Base-by-base conservation (phyloP, 2,797 vertebrate species). In the Semotilus atromaculatus region DNA sequence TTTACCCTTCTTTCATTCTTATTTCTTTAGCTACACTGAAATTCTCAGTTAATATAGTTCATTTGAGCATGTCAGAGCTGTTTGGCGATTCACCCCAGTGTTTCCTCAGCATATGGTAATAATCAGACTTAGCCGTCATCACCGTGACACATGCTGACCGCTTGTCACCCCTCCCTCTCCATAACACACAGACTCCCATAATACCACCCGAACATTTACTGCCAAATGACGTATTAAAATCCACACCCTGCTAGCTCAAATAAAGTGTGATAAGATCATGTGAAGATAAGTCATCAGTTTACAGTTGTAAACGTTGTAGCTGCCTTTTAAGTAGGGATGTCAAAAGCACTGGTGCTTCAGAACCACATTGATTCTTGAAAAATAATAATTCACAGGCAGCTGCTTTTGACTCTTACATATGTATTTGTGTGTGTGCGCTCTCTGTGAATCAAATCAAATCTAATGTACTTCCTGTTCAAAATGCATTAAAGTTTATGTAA, bases 201-300 rank as follows among this genome's bases (percentile, higher is more conserved):
- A 60, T 68, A 38, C 80, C 58, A 75, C 66, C 18, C 58, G 45
- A 68, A 68, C 85, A 72, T 80, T 26, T 83, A 53, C 73, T 55
- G 19, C 13, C 36, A 84, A 38, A 78, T 77, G 40, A 76, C 48
- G 3, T 68, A 29, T 40, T 67, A 74, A 75, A 66, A 68, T 31
- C 40, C 64, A 88, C 83, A 83, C 76, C 83, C 83, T 26, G 19
- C 71, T 81, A 45, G 73, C 23, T 43, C 76, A 88, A 80, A 83
- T 45, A 86, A 40, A 29, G 8, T 38, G 4, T 14, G 11, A 48
- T 43, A 64, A 45, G 58, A 19, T 43, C 9, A 48, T 5, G 5
- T 43, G 19, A 53, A 48, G 19, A 16, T 34, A 8, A 40, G 19
- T 60, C 9, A 5, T 82, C 16, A 45, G 26, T 73, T 73, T 34